Conservation (phyloP, 2,113 vertebrate species). For the Procavia capensis region DNA sequence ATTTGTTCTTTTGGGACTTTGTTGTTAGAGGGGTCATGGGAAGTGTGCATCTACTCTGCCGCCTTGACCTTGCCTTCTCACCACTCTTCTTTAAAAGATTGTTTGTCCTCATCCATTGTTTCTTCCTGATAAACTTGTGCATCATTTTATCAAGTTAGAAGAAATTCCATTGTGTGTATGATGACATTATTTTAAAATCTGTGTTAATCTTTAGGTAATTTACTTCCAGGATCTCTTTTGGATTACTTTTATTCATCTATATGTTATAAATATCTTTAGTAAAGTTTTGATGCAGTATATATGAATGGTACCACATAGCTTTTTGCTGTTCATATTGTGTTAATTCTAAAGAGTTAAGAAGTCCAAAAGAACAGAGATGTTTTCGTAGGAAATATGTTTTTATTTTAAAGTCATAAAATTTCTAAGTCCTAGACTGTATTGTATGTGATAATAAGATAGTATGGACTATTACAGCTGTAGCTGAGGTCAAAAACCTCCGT, state of each 20-base stretch:
- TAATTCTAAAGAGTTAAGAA: conserved; percentile 55
- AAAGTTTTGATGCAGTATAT: conserved; percentile 2
- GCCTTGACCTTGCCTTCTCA: no score
- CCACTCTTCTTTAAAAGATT: not conserved
- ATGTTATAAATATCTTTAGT: conserved; percentile 25
- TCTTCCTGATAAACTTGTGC: not conserved
- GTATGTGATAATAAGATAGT: not conserved
- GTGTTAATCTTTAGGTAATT: conserved; percentile 25
- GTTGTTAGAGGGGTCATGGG: no score
- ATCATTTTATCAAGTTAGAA: not conserved
- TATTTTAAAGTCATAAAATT: conserved; percentile 56
- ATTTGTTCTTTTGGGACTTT: no score
- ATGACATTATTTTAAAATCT: conserved; percentile 9
- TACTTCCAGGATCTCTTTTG: conserved; percentile 22
- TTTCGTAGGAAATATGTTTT: conserved; percentile 61
- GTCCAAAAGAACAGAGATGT: conserved; percentile 52
- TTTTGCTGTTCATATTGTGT: conserved; percentile 6
- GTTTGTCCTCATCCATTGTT: not conserved
- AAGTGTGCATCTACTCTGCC: no score
- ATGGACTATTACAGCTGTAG: conserved; percentile 2
- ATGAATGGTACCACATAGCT: not conserved
- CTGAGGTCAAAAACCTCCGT: not conserved
- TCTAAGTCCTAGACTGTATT: conserved; percentile 49
- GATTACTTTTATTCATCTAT: conserved; percentile 25
- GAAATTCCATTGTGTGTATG: not conserved